Percentiles rank a stretch among this genome's conserved stretches.
Conservation (phyloP, 2,888 invertebrate species). For the Rotaria magnacalcarata region DNA sequence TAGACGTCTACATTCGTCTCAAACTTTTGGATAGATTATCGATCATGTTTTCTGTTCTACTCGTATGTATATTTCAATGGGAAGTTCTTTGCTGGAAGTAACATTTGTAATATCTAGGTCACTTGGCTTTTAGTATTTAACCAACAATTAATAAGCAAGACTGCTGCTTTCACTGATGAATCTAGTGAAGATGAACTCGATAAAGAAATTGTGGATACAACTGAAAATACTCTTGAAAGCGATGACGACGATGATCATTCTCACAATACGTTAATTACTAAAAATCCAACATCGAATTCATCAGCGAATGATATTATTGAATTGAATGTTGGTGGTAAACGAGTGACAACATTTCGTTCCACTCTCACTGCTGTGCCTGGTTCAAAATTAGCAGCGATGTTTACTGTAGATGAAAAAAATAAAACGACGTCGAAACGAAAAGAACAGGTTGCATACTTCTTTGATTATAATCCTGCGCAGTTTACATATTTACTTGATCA, state of each 20-base stretch:
- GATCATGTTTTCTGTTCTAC: neutral
- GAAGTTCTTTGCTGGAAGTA: neutral
- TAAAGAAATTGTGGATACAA: neutral
- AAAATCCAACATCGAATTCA: neutral
- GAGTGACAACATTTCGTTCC: neutral
- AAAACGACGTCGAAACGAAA: neutral
- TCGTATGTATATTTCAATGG: neutral
- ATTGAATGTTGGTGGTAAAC: conserved; percentile 14
- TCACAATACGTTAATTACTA: neutral
- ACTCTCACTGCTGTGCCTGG: neutral
- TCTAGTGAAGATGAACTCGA: neutral
- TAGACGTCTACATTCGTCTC: neutral
- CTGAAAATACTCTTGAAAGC: neutral
- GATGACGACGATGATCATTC: neutral
- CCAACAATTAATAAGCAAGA: neutral
- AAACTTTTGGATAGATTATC: neutral
- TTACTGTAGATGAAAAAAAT: neutral
- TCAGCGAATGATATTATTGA: neutral
- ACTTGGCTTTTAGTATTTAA: neutral
- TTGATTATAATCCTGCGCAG: neutral
- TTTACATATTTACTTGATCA: neutral
- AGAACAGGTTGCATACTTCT: neutral
- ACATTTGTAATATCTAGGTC: neutral
- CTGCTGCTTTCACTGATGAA: neutral
- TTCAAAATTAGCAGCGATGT: neutral